These are phyloP conservation scores for Pseudopipra pipra DNA, from an alignment of 2,113 vertebrate genomes.

Conservation along the genomic window DNA sequence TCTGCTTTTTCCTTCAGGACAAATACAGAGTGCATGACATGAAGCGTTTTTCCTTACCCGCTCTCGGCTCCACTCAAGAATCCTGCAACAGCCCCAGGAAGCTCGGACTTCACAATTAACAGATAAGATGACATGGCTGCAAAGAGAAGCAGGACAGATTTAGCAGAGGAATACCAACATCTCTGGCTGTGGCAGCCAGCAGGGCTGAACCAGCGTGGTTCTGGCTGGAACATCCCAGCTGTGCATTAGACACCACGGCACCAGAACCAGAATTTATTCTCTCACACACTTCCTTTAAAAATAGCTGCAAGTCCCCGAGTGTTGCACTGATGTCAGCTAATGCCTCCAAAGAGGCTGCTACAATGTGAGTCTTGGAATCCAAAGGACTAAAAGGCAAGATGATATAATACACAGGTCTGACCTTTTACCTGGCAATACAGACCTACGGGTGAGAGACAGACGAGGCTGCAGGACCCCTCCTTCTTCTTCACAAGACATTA, in stretches of 20 bases:
- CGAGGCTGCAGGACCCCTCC: not conserved
- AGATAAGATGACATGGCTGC: constrained; percentile 96
- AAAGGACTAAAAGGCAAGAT: not conserved
- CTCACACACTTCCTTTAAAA: not conserved
- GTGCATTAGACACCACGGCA: not conserved
- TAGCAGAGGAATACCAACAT: constrained; percentile 2
- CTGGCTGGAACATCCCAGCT: not conserved
- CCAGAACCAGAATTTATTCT: not conserved
- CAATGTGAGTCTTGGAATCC: not conserved
- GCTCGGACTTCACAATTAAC: constrained; percentile 92
- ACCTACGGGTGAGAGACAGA: not conserved
- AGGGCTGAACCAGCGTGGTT: not conserved
- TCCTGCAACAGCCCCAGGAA: constrained; percentile 85
- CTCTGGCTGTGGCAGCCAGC: not conserved
- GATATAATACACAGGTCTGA: not conserved
- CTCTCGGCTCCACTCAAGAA: constrained; percentile 75
- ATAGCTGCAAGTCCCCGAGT: not conserved
- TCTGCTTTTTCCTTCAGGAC: not conserved
- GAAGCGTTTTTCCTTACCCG: constrained; percentile 77
- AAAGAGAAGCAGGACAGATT: constrained; percentile 64
- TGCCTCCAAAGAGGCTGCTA: not conserved
- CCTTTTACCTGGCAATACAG: not conserved
- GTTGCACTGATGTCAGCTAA: not conserved
- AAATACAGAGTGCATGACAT: not conserved
- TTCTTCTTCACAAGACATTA: not conserved